Evolutionary conservation across 2,888 invertebrate species (phyloP).

Genomic region (Salpingus planirostris): DNA sequence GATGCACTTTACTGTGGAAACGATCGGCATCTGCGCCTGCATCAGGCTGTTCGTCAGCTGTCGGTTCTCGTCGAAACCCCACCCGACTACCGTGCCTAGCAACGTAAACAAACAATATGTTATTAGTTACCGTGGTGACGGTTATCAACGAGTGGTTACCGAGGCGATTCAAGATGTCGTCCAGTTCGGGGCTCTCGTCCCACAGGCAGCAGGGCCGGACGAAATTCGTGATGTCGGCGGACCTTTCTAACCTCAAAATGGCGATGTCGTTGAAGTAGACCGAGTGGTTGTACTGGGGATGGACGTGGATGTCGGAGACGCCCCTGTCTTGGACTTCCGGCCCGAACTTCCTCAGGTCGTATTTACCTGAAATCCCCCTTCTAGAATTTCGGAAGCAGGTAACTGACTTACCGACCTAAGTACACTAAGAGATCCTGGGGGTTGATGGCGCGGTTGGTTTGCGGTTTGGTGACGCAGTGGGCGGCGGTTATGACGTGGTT

Average conservation of each 20-base stretch:
- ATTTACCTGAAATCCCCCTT: too few relatives aligned
- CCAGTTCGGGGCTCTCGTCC: too few relatives aligned
- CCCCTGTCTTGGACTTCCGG: constrained; percentile 36
- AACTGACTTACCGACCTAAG: too few relatives aligned
- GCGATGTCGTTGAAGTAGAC: constrained; percentile 35
- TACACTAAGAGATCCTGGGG: constrained; percentile 31
- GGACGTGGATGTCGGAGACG: constrained; percentile 29
- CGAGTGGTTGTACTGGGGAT: constrained; percentile 31
- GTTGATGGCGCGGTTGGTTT: constrained; percentile 21
- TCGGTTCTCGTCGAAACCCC: constrained; percentile 52
- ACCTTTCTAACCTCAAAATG: constrained; percentile 27
- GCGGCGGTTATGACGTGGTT: constrained; percentile 34
- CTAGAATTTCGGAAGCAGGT: too few relatives aligned
- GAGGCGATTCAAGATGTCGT: constrained; percentile 10
- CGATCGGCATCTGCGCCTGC: constrained; percentile 52
- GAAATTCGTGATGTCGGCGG: constrained; percentile 32
- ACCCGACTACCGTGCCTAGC: constrained; percentile 37
- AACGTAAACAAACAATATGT: too few relatives aligned
- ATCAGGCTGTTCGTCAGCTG: constrained; percentile 50
- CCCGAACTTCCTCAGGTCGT: constrained; percentile 33
- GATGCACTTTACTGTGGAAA: constrained; percentile 51
- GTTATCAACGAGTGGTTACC: constrained; percentile 23
- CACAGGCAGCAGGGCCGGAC: constrained; percentile 38
- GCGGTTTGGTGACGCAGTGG: constrained; percentile 34
- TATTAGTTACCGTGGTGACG: constrained; percentile 21